Conservation (phyloP, 2,113 vertebrate genomes). For the human region DNA sequence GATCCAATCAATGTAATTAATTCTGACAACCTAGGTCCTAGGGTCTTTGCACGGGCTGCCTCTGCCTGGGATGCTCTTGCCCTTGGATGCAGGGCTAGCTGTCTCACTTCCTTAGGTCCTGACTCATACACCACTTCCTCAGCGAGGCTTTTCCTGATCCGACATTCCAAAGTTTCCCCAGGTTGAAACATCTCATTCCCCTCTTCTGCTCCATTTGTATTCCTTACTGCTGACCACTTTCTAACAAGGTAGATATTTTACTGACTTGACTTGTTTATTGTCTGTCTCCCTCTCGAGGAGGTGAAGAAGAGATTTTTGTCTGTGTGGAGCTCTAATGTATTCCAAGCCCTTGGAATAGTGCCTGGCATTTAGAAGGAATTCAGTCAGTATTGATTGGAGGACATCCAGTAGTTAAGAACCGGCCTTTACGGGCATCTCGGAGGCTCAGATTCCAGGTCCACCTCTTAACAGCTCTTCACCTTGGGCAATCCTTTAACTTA, state of each 20-base stretch:
- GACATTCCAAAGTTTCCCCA: not conserved
- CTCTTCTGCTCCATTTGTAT: not conserved
- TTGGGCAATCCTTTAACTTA: not conserved
- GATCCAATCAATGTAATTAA: not conserved
- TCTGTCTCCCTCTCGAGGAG: not conserved
- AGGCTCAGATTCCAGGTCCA: not conserved
- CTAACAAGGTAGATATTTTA: not conserved
- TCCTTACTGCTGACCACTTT: not conserved
- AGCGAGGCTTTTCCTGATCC: not conserved
- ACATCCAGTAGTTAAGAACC: not conserved
- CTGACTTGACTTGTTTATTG: not conserved
- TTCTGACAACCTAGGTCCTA: not conserved
- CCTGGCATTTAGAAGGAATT: not conserved
- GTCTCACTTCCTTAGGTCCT: not conserved
- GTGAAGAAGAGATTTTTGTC: not conserved
- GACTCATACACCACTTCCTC: not conserved
- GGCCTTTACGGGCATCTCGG: not conserved
- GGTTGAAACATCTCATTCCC: rapidly evolving
- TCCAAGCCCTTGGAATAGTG: not conserved
- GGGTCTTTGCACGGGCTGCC: not conserved
- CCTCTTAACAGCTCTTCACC: not conserved
- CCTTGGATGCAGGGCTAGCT: not conserved
- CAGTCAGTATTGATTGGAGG: not conserved
- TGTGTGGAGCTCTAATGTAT: not conserved
- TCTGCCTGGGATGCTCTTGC: not conserved